These are phyloP conservation scores for Polyommatus iphigenia DNA, from an alignment of 2,888 invertebrate species.

Conservation along the genomic window DNA sequence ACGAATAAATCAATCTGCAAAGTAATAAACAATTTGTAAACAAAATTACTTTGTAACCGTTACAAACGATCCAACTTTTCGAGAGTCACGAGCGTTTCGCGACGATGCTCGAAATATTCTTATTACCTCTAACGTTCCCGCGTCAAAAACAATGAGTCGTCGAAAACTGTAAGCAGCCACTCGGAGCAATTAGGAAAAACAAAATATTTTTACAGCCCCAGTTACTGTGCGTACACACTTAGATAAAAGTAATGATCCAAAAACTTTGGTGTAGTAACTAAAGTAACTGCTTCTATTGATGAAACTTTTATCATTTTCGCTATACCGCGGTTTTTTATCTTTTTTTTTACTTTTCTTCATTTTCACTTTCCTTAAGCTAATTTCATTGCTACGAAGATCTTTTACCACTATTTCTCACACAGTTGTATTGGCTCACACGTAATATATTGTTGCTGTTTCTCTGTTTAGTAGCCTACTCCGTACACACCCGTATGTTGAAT, in stretches of 20 bases:
- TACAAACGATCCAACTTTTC: slow-evolving; percentile 30
- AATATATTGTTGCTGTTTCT: neutral
- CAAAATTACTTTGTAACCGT: slow-evolving; percentile 40
- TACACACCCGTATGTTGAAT: slow-evolving; percentile 42
- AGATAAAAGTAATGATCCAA: too few relatives aligned
- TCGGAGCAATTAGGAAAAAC: slow-evolving; percentile 77
- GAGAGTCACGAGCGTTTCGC: slow-evolving; percentile 30
- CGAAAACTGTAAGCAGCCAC: slow-evolving; percentile 74
- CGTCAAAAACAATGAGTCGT: slow-evolving; percentile 77
- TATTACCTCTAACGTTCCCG: slow-evolving; percentile 42
- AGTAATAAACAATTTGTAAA: slow-evolving; percentile 30
- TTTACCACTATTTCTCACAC: neutral
- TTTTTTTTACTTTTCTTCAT: too few relatives aligned
- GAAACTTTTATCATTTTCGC: too few relatives aligned
- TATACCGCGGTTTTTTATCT: too few relatives aligned
- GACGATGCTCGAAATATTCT: slow-evolving; percentile 30
- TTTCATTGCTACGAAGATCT: neutral
- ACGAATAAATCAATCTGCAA: slow-evolving; percentile 37
- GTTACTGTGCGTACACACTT: slow-evolving; percentile 2
- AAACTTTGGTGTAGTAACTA: too few relatives aligned
- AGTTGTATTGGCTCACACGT: too few relatives aligned
- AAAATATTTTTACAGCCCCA: slow-evolving; percentile 71
- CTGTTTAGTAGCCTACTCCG: slow-evolving; percentile 22
- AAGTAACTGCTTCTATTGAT: too few relatives aligned
- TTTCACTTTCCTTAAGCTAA: too few relatives aligned